A percentile compares a stretch with the other conserved stretches of the same genome.
Evolutionary conservation across 1,140 invertebrate species (phyloP).

Genomic region (Drosophila rhopaloa): DNA sequence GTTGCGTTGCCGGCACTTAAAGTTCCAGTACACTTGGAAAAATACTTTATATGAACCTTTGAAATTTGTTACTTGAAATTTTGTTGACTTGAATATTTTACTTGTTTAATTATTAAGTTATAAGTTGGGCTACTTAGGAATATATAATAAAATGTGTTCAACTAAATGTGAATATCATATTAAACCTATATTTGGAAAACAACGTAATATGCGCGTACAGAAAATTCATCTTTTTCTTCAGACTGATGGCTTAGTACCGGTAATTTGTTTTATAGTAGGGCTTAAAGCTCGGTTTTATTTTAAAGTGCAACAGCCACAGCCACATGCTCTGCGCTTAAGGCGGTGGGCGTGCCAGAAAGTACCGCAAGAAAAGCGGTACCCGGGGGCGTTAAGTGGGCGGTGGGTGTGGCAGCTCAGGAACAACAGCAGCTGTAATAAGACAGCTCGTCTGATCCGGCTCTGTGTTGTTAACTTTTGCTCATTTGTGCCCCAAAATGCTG

Average conservation of each 20-base stretch:
- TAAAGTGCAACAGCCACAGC: conserved; percentile 38
- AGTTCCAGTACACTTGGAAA: conserved; percentile 10
- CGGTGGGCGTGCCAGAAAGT: conserved; percentile 39
- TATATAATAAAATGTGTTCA: too few species aligned
- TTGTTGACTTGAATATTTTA: too few species aligned
- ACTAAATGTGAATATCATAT: too few species aligned
- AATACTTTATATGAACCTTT: neutral
- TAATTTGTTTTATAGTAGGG: too few species aligned
- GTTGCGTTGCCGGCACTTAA: conserved; percentile 59
- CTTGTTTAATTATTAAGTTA: too few species aligned
- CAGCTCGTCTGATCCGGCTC: conserved; percentile 63
- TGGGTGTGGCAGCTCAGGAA: conserved; percentile 24
- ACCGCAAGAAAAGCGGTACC: conserved; percentile 31
- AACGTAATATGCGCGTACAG: too few species aligned
- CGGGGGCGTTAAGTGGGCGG: neutral
- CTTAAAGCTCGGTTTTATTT: neutral
- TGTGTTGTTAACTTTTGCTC: conserved; percentile 75
- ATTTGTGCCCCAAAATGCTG: conserved; percentile 63
- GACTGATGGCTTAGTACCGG: too few species aligned
- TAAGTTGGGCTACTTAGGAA: too few species aligned
- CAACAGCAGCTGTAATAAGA: conserved; percentile 71
- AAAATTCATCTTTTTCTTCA: too few species aligned
- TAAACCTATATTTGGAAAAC: too few species aligned
- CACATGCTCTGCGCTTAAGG: conserved; percentile 54
- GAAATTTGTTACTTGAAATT: too few species aligned